Base-by-base conservation (phyloP, 2,888 invertebrate genomes). In the Philopedon plagiatum region DNA sequence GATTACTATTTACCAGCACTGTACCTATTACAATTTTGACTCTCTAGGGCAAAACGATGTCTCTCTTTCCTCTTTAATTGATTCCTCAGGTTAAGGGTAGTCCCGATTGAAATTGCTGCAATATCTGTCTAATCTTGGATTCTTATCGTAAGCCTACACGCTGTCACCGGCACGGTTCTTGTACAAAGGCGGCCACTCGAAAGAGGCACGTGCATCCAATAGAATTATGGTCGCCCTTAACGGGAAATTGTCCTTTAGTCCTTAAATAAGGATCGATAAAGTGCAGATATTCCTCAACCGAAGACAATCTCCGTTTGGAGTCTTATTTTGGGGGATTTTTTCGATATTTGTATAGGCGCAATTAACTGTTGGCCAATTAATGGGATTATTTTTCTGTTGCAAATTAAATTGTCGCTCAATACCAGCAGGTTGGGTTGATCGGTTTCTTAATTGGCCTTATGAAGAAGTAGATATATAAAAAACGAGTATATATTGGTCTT, bases 251-350 rank as follows among this genome's bases (percentile, higher is more conserved):
- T 68, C 79, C 76, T 76, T 77, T 76, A 76, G 76, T 70, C 75
- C 79, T 80, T 76, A 78, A 77, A 78, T 78, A 76, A 78, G 78
- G 80, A 82, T 82, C 81, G 80, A 81, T 82, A 77, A 78, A 78
- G 80, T 79, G 77, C 82, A 82, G 82, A 82, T 77, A 78, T 77
- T 56, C 11, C 78, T 76, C 78, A 78, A 78, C 78, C 76, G 78
- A 77, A 78, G 78, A 78, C 79, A 79, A 77, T 76, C 75, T 75
- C 74, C 75, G 74, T 57, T 51, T 67, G 67, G 32, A 49, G 67
- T 60, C 65, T 56, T 56, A 41, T 34, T 26, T 60, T 44, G 37
- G 60, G 26, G 60, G 23, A 41, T 60, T 26, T 26, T 60, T 41
- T 39, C 15, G 41, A 15, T 39, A 60, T 41, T 60, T 2, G 11